phyloP scores from a whole-genome alignment of 2,113 vertebrate genomes.

The Ellobius talpinus region DNA sequence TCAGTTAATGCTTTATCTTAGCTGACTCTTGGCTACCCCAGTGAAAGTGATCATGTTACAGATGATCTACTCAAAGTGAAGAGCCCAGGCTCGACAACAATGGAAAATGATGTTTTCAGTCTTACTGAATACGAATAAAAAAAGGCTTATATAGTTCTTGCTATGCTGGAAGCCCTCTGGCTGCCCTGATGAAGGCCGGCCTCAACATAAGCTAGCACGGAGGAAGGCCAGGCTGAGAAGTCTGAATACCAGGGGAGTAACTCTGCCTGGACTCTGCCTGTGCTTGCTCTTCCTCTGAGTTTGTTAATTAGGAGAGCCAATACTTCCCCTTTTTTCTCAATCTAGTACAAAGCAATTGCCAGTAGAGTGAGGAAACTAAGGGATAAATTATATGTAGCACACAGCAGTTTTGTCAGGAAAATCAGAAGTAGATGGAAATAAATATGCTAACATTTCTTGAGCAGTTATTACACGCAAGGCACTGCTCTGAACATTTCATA shows the following conservation, averaged over 20 bases:
- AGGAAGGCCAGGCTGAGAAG: neutral
- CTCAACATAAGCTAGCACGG: neutral
- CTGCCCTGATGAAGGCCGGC: neutral
- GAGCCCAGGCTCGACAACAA: neutral
- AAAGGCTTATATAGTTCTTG: neutral
- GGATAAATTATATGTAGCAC: neutral
- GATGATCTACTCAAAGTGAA: neutral
- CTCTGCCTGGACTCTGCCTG: neutral
- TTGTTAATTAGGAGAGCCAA: neutral
- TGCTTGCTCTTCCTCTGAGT: neutral
- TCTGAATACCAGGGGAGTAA: neutral
- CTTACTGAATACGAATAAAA: neutral
- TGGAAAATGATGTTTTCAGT: neutral
- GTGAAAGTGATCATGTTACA: neutral
- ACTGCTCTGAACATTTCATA: slow-evolving; percentile 7
- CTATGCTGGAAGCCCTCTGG: neutral
- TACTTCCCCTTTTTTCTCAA: slow-evolving; percentile 22
- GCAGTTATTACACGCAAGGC: neutral
- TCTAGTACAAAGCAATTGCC: slow-evolving; percentile 3
- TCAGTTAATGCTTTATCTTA: neutral
- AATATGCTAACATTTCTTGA: slow-evolving; percentile 31
- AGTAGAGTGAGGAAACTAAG: neutral
- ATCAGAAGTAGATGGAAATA: slow-evolving; percentile 53
- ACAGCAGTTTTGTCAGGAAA: neutral
- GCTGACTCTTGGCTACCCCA: neutral